These are phyloP conservation scores for Agrochola lychnidis DNA, from an alignment of 2,888 invertebrate species.

Conservation along the genomic window DNA sequence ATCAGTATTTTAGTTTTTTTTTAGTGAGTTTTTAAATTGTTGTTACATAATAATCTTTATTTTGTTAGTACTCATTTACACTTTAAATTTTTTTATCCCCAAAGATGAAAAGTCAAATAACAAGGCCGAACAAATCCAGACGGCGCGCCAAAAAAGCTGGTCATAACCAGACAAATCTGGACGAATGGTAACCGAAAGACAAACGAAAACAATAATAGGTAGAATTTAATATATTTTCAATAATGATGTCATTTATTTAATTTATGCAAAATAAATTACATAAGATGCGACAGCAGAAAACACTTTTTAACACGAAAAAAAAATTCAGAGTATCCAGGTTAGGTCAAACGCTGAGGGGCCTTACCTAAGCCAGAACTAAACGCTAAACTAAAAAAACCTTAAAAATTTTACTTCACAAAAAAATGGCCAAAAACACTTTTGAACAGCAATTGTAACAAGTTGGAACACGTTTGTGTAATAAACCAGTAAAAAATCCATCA, in stretches of 20 bases:
- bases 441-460: neutral
- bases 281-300: too few species aligned
- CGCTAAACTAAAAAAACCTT: constrained; percentile 3
- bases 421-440: constrained; percentile 27
- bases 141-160: too few species aligned
- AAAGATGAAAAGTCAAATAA: too few species aligned
- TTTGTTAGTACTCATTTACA: too few species aligned
- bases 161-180: too few species aligned
- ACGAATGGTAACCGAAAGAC: too few species aligned
- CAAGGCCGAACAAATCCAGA: too few species aligned
- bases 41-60: too few species aligned
- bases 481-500: constrained; percentile 56
- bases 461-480: constrained; percentile 29
- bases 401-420: constrained; percentile 13
- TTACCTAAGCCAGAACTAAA: neutral
- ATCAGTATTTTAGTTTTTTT: too few species aligned
- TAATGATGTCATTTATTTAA: neutral
- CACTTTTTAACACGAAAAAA: neutral
- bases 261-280: neutral
- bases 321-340: neutral
- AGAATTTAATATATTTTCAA: too few species aligned
- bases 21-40: too few species aligned
- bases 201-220: neutral
- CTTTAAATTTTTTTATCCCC: too few species aligned
- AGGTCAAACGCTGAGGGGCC: neutral